A percentile compares a stretch with the other conserved stretches of the same genome.
These are phyloP conservation scores for Phrynocephalus guinanensis DNA, from an alignment of 2,797 vertebrate species.

Conservation along the genomic window DNA sequence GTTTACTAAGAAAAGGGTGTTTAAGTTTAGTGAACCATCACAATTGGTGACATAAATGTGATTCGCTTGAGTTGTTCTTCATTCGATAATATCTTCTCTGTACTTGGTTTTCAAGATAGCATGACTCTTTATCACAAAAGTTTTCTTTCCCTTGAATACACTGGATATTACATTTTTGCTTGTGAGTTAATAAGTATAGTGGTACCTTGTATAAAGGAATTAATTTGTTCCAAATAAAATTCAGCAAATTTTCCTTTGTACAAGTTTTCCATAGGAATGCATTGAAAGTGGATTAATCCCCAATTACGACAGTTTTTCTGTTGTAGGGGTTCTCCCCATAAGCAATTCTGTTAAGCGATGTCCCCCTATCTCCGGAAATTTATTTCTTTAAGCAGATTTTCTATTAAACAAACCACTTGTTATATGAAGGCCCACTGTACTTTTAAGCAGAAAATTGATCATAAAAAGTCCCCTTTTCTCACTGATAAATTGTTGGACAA, in stretches of 20 bases:
- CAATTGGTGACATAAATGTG: constrained; percentile 1
- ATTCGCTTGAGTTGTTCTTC: not conserved
- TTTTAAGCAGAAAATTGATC: not conserved
- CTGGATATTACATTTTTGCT: constrained; percentile 8
- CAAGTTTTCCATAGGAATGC: too few relatives aligned
- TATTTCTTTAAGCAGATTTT: too few relatives aligned
- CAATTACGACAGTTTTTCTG: too few relatives aligned
- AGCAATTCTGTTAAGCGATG: too few relatives aligned
- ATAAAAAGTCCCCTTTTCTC: not conserved
- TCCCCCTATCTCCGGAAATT: too few relatives aligned
- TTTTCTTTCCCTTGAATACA: not conserved
- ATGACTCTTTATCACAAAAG: not conserved
- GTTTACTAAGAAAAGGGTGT: not conserved
- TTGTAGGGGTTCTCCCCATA: too few relatives aligned
- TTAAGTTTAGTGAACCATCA: not conserved
- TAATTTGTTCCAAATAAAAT: too few relatives aligned
- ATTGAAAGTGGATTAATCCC: too few relatives aligned
- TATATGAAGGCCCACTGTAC: too few relatives aligned
- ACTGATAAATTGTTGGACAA: not conserved
- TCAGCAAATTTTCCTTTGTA: too few relatives aligned
- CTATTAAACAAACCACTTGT: too few relatives aligned
- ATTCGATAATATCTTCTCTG: not conserved
- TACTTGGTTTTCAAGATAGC: not conserved
- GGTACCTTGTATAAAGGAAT: too few relatives aligned
- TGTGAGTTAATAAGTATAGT: not conserved